phyloP scores from a whole-genome alignment of 2,113 vertebrate genomes.

The Suncus etruscus region DNA sequence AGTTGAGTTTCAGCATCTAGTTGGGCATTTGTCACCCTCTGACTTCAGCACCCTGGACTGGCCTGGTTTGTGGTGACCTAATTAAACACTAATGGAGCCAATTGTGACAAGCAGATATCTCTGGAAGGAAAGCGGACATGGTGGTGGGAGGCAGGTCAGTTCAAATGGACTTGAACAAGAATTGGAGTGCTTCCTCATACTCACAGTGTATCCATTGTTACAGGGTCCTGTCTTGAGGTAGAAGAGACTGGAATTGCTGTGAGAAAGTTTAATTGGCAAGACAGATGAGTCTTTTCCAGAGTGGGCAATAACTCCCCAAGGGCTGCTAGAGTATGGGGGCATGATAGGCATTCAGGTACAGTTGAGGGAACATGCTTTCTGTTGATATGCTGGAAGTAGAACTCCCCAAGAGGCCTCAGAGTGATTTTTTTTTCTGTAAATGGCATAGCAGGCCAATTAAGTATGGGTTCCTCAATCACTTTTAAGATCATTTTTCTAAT shows the following conservation, averaged over 20 bases:
- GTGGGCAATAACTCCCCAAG: too few species aligned
- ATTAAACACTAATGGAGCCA: too few species aligned
- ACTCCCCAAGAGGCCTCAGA: too few species aligned
- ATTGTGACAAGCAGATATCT: neutral
- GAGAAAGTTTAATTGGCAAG: neutral
- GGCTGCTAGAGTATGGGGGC: too few species aligned
- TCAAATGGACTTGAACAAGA: fast-evolving
- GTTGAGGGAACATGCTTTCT: too few species aligned
- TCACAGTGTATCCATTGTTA: neutral
- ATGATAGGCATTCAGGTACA: too few species aligned
- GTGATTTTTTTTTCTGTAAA: too few species aligned
- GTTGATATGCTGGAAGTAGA: too few species aligned
- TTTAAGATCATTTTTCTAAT: neutral
- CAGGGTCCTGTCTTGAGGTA: neutral
- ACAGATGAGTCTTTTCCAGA: too few species aligned
- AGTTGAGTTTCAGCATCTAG: neutral
- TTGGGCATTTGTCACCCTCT: neutral
- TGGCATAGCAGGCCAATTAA: too few species aligned
- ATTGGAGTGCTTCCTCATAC: fast-evolving
- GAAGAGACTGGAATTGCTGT: fast-evolving
- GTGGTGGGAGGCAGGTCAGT: fast-evolving
- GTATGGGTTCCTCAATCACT: too few species aligned
- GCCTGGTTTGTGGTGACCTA: too few species aligned
- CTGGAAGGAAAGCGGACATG: neutral
- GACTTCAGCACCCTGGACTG: neutral